Conservation (phyloP, 2,113 vertebrate species). For the Xenus cinereus region DNA sequence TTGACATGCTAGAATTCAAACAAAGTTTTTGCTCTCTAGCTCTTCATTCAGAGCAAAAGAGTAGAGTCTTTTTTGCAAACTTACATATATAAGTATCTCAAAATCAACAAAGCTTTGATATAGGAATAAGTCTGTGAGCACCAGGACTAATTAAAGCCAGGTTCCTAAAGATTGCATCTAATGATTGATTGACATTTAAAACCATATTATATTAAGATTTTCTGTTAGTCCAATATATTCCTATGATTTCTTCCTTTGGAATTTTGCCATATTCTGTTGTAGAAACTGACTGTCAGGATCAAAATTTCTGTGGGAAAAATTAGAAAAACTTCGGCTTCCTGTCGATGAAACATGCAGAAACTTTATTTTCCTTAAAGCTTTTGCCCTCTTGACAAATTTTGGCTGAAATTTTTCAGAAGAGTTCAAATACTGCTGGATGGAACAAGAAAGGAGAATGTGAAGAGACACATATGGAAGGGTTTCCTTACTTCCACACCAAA, state of each 20-base stretch:
- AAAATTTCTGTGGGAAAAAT: not conserved
- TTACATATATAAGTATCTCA: not conserved
- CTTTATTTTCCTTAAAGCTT: not conserved
- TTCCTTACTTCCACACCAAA: not conserved
- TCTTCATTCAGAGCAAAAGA: not conserved
- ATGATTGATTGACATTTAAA: not conserved
- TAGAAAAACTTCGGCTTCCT: not conserved
- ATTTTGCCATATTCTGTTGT: not conserved
- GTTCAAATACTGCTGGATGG: not conserved
- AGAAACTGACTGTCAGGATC: not conserved
- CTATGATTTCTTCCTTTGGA: not conserved
- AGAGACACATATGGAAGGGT: not conserved
- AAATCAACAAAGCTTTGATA: not conserved
- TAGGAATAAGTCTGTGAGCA: not conserved
- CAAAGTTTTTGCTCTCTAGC: not conserved
- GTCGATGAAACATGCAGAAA: not conserved
- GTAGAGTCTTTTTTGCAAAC: fast-evolving
- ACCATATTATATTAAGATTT: not conserved
- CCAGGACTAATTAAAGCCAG: not conserved
- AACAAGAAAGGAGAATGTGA: not conserved
- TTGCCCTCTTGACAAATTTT: not conserved
- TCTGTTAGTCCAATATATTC: not conserved
- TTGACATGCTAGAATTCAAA: not conserved
- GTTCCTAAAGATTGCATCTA: not conserved
- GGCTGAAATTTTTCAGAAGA: not conserved